Base-by-base conservation (phyloP, 2,113 vertebrate genomes). In the Oryzias javanicus region DNA sequence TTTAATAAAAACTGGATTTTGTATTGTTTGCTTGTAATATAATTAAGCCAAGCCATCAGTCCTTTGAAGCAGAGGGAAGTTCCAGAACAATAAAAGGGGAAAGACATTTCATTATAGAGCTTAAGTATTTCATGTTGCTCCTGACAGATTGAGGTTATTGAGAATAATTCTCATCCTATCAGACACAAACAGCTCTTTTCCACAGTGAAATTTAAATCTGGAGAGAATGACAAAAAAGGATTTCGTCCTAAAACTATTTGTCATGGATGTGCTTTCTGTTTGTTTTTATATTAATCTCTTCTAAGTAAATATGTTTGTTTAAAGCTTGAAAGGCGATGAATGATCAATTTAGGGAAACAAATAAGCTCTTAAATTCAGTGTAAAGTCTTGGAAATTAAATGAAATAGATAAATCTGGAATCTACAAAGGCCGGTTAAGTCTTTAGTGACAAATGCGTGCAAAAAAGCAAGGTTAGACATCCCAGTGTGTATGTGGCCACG, bases 21-120 rank as follows among this genome's bases (percentile, higher is more conserved):
- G 41, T 42, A 60, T 68, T 48, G 74, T 72, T 17, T 46, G 64
- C 63, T 82, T 65, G 62, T 75, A 58, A 70, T 71, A 69, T 46
- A 4, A 75, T 77, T 79, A 70, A 54, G 52, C 46, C 19, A 68
- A 64, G 16, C 14, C 60, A 50, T 49, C 41, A 48, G 40, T 60
- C 14, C 55, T 25, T 56, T 18, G 62, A 35, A 63, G 64, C 44
- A 62, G 18, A 69, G 8, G 40, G 51, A 75, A 25, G 42, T 25
- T 29, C 20, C 19, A 54, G 29, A 64, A 51, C 19, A 75, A 73
- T 27, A 63, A 55, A 51, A 70, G 54, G 18, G 35, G 5, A 64
- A 6, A 52, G n/a, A 24, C 17, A 54, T 58, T 72, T 64, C 51
- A 80, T 75, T 72, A 68, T 20, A 25, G 50, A 63, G 56, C 19